phyloP scores from a whole-genome alignment of 2,113 vertebrate genomes.

The Haliaeetus leucogaster region DNA sequence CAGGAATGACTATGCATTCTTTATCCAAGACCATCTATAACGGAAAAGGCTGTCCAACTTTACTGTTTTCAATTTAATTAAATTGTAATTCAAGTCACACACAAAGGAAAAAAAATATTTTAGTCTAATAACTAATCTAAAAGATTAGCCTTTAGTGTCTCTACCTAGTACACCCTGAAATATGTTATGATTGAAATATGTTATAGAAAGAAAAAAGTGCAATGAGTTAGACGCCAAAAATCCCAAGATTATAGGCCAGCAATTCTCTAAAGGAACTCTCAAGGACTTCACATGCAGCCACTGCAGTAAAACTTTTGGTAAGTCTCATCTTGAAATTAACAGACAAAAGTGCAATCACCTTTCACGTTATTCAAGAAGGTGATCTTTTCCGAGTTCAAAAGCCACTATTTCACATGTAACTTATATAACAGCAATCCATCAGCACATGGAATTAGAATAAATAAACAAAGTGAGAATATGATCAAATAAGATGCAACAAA shows the following conservation, averaged over 20 bases:
- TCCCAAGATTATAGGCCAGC: not conserved
- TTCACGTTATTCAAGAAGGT: not conserved
- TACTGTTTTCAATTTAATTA: not conserved
- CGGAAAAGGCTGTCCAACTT: not conserved
- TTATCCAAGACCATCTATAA: not conserved
- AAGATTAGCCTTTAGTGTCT: not conserved
- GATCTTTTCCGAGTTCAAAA: not conserved
- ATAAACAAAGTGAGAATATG: not conserved
- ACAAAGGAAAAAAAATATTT: no score
- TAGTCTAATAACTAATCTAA: not conserved
- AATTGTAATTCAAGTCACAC: not conserved
- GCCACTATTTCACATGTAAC: not conserved
- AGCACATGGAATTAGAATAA: not conserved
- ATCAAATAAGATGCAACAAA: not conserved
- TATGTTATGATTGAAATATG: not conserved
- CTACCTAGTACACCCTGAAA: not conserved
- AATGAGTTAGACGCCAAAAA: not conserved
- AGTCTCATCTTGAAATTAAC: not conserved
- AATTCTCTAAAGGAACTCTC: not conserved
- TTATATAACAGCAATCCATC: not conserved
- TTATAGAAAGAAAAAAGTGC: not conserved
- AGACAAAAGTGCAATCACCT: not conserved
- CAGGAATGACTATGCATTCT: not conserved
- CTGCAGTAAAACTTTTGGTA: not conserved
- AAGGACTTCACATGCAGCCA: not conserved